phyloP scores from a whole-genome alignment of 2,797 vertebrate species.

The Eremophila alpestris region DNA sequence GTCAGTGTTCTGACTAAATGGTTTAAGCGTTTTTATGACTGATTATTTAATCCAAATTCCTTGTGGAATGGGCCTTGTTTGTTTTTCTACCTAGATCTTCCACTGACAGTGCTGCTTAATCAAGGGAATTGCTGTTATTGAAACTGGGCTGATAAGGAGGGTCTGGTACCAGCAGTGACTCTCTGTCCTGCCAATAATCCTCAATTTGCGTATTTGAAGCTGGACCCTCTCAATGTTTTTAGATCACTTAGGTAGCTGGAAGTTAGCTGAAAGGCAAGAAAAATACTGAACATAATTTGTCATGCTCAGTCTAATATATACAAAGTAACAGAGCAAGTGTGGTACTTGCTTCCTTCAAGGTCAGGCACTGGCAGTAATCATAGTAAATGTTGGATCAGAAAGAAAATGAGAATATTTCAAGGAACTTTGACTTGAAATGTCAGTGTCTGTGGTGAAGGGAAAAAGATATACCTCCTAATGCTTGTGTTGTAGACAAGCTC shows the following conservation, averaged over 20 bases:
- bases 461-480: background rate
- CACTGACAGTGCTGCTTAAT: background rate
- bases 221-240: background rate
- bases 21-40: background rate
- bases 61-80: background rate
- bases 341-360: background rate
- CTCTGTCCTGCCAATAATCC: background rate
- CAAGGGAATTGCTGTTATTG: background rate
- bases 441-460: background rate
- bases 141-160: background rate
- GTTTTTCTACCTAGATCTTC: background rate
- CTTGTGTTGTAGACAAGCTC: background rate
- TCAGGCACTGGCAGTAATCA: background rate
- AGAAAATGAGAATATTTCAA: background rate
- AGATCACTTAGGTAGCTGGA: background rate
- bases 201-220: background rate
- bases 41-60: background rate
- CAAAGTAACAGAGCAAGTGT: rapidly evolving
- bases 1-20: background rate
- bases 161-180: background rate
- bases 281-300: background rate
- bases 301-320: background rate
- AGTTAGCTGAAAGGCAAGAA: background rate
- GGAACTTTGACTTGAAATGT: background rate
- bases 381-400: background rate